Percentiles rank a stretch among this genome's conserved stretches.
These are phyloP conservation scores for Copidosoma floridanum DNA, from an alignment of 1,140 invertebrate genomes.

Conservation along the genomic window DNA sequence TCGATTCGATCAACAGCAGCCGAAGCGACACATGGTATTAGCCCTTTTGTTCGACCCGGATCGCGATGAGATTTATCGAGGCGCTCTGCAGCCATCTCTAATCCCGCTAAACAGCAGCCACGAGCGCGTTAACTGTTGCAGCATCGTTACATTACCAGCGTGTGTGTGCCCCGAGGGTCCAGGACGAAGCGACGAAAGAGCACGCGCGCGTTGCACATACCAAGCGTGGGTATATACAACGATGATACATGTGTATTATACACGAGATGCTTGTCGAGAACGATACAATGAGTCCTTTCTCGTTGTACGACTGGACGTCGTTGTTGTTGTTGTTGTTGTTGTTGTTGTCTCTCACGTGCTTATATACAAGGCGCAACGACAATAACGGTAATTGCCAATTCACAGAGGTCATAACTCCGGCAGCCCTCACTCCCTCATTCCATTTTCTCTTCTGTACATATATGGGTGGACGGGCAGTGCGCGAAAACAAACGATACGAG, in stretches of 20 bases:
- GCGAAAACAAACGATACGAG: neutral
- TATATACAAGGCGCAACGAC: slow-evolving; percentile 31
- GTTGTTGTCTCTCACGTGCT: neutral
- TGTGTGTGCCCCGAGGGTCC: no score
- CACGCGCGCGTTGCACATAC: no score
- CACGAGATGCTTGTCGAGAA: slow-evolving; percentile 23
- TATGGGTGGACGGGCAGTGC: neutral
- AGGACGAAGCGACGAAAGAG: neutral
- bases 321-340: neutral
- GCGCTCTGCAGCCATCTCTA: slow-evolving; percentile 20
- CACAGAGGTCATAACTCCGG: slow-evolving; percentile 45
- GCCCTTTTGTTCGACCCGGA: neutral
- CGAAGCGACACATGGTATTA: neutral
- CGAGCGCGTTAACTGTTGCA: slow-evolving; percentile 31
- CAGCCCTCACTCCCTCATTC: slow-evolving; percentile 18
- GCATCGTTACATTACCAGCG: slow-evolving; percentile 23
- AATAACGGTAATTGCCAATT: slow-evolving; percentile 50
- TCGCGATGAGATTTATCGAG: slow-evolving; percentile 31
- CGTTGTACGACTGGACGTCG: no score
- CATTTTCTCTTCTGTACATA: neutral
- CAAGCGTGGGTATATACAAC: no score
- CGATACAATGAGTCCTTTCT: neutral
- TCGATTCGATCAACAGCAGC: no score
- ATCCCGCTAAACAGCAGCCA: slow-evolving; percentile 28
- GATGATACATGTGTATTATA: no score